A percentile compares a stretch with the other conserved stretches of the same genome.
Evolutionary conservation across 2,797 vertebrate genomes (phyloP).

Genomic region (Distichodus sexfasciatus): DNA sequence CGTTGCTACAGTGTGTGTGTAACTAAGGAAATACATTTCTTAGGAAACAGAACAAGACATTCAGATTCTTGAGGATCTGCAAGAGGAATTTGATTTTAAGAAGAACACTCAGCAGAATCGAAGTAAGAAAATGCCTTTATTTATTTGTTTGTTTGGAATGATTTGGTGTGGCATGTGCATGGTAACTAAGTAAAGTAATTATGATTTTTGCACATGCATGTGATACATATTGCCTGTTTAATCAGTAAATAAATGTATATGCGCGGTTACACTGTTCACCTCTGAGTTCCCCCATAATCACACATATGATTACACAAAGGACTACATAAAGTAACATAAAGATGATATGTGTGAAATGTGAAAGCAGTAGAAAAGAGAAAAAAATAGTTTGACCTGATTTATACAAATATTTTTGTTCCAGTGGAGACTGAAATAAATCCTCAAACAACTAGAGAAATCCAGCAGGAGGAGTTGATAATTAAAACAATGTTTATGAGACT

Average conservation of each 20-base stretch:
- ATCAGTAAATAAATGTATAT: too few relatives aligned
- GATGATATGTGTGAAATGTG: too few relatives aligned
- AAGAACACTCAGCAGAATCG: constrained; percentile 78
- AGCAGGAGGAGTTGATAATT: constrained; percentile 72
- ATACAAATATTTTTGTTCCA: constrained; percentile 35
- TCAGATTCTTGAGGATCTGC: constrained; percentile 79
- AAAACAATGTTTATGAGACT: constrained; percentile 74
- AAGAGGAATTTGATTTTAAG: constrained; percentile 86
- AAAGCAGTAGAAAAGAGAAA: too few relatives aligned
- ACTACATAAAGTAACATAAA: too few relatives aligned
- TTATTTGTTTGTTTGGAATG: too few relatives aligned
- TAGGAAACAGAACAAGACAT: constrained; percentile 81
- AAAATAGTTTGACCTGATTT: background rate
- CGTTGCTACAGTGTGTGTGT: background rate
- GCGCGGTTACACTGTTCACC: too few relatives aligned
- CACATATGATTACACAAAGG: too few relatives aligned
- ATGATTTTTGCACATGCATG: background rate
- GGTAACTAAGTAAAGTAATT: background rate
- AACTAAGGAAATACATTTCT: background rate
- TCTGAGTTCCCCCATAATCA: too few relatives aligned
- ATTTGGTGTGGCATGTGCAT: background rate
- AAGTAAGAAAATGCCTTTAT: constrained; percentile 59
- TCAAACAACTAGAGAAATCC: constrained; percentile 65
- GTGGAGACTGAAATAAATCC: constrained; percentile 64
- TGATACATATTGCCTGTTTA: background rate